Evolutionary conservation across 2,888 invertebrate genomes (phyloP).

Genomic region (Tetropium fuscum): DNA sequence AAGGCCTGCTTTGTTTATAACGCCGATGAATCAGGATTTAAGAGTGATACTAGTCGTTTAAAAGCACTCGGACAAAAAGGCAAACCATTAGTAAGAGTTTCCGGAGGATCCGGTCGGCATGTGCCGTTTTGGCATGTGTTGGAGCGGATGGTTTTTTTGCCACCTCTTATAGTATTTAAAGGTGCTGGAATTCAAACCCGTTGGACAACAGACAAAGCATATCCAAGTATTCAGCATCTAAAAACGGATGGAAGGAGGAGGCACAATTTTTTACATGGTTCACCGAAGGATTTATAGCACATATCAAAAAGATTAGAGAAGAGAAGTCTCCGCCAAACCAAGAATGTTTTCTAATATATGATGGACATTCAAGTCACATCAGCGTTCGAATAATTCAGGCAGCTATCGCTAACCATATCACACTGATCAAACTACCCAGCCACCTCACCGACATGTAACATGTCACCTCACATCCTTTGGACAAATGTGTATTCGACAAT

Average conservation of each 20-base stretch:
- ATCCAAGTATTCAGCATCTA: slow-evolving; percentile 9
- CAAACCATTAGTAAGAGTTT: slow-evolving; percentile 8
- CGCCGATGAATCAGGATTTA: slow-evolving; percentile 43
- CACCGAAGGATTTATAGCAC: neutral
- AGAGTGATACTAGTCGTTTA: slow-evolving; percentile 16
- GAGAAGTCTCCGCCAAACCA: neutral
- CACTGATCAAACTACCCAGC: neutral
- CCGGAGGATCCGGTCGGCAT: slow-evolving; percentile 1
- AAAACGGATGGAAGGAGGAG: slow-evolving; percentile 26
- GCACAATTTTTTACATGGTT: slow-evolving; percentile 13
- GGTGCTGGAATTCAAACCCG: neutral
- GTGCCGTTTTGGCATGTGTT: neutral
- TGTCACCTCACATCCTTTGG: too few relatives aligned
- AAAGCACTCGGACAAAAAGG: slow-evolving; percentile 41
- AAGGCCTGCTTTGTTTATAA: slow-evolving; percentile 34
- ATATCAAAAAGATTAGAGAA: neutral
- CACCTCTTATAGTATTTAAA: neutral
- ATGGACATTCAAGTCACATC: neutral
- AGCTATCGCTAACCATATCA: neutral
- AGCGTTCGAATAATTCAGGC: neutral
- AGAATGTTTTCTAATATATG: neutral
- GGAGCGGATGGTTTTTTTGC: neutral
- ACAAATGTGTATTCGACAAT: too few relatives aligned
- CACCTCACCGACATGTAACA: neutral
- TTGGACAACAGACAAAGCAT: slow-evolving; percentile 4